Evolutionary conservation across 2,113 vertebrate species (phyloP), one percentile per base, ranked within the genome.

Genomic region (Cavia porcellus): DNA sequence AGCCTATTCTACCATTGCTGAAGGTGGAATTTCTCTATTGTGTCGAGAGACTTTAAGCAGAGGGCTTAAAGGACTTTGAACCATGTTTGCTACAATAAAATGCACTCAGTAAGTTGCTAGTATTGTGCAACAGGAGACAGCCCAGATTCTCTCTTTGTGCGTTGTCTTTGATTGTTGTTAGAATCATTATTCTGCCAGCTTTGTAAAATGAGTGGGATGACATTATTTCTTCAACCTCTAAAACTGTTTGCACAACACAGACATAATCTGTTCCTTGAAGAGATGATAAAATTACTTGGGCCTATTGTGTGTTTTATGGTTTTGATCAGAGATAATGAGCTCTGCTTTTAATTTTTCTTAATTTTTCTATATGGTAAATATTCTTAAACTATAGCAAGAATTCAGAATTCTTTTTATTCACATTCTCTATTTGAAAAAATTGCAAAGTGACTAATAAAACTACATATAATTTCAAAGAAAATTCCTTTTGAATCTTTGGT

Each of bases 291-390:
- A 84, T 66, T 64, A 42, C n/a, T 77, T 87, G 45, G 55, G 22
- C 32, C 32, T 84, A 57, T 52, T 74, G n/a, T 47, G 42, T 93
- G 47, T 86, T 84, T 80, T 91, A 68, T 59, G 64, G 45, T 74
- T 86, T 59, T 52, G 52, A 45, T 59, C 28, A 30, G 9, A 38
- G 66, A 52, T 57, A 32, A 59, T 57, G 20, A 25, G 28, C 14
- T 92, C 42, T 89, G 28, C 90, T 93, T 92, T 90, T 2, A 83
- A 80, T 59, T 85, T 97, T 70, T 93, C 50, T 92, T 89, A 74
- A 10, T 80, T 70, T 70, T 92, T 25, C 59, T 91, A 57, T 45
- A 70, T 22, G 87, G 30, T 6, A 86, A 86, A 93, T 38, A 86
- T 87, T 90, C 74, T 50, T 3, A 95, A 86, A 70, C 42, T 85